Evolutionary conservation across 2,888 invertebrate genomes (phyloP).

Genomic region (Synergus gifuensis): DNA sequence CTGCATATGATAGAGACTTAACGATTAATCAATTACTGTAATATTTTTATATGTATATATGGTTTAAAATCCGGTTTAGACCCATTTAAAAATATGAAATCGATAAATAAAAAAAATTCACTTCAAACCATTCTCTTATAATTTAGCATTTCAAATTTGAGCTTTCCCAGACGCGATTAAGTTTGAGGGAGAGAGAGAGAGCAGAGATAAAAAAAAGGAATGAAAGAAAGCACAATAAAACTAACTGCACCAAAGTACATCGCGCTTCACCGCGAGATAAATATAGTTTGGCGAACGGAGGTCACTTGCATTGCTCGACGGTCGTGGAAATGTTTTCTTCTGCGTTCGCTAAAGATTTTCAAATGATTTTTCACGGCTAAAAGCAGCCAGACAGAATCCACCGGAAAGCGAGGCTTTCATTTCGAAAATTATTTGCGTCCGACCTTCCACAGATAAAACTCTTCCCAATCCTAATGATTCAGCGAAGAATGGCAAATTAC

Average conservation of each 20-base stretch:
- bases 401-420: slow-evolving; percentile 12
- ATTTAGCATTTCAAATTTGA: background rate
- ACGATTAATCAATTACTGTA: too few species aligned
- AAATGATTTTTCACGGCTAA: slow-evolving; percentile 39
- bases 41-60: too few species aligned
- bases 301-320: slow-evolving; percentile 69
- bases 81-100: too few species aligned
- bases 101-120: too few species aligned
- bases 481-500: background rate
- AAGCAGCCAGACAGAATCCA: slow-evolving; percentile 41
- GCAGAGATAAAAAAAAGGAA: slow-evolving; percentile 55
- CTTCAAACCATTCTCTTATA: background rate
- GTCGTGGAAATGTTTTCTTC: slow-evolving; percentile 61
- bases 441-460: slow-evolving; percentile 18
- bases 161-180: slow-evolving; percentile 41
- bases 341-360: slow-evolving; percentile 48
- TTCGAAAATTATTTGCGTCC: slow-evolving; percentile 33
- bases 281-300: slow-evolving; percentile 72
- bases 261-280: slow-evolving; percentile 67
- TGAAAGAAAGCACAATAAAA: slow-evolving; percentile 66
- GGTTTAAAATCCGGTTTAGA: too few species aligned
- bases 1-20: too few species aligned
- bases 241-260: slow-evolving; percentile 66
- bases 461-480: background rate
- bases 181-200: slow-evolving; percentile 51